Evolutionary conservation across 2,888 invertebrate species (phyloP).

Genomic region (Tigriopus californicus): DNA sequence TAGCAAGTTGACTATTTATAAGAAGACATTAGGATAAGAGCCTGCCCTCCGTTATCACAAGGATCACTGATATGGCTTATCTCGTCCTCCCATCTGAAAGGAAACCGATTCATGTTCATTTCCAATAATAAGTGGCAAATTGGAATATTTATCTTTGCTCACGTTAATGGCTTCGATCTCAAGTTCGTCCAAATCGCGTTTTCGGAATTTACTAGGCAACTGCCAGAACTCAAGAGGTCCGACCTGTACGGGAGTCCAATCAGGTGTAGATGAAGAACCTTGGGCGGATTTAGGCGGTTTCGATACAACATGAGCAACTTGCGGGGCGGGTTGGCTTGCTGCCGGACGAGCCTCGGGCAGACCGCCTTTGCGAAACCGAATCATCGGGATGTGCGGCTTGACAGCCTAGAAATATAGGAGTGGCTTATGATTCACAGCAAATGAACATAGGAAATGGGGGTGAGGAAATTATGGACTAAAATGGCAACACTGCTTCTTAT

Average conservation of each 20-base stretch:
- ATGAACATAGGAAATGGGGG: too few relatives aligned
- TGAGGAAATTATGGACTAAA: too few relatives aligned
- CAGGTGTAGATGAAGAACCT: background rate
- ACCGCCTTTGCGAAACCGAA: slow-evolving; percentile 19
- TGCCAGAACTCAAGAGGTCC: slow-evolving; percentile 1
- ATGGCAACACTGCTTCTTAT: too few relatives aligned
- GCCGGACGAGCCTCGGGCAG: slow-evolving; percentile 13
- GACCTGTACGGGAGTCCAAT: background rate
- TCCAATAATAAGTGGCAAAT: too few relatives aligned
- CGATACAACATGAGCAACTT: background rate
- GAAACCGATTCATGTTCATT: too few relatives aligned
- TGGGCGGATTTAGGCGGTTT: background rate
- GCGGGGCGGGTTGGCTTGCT: background rate
- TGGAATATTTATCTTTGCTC: background rate
- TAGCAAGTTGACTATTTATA: too few relatives aligned
- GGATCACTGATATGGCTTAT: too few relatives aligned
- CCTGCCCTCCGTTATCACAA: too few relatives aligned
- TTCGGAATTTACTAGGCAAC: background rate
- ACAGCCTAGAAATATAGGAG: slow-evolving; percentile 16
- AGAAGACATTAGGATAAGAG: too few relatives aligned
- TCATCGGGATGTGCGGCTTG: slow-evolving; percentile 19
- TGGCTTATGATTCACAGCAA: too few relatives aligned
- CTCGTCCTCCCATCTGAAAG: too few relatives aligned
- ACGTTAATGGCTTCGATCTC: slow-evolving; percentile 7
- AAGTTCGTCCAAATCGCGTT: background rate